Evolutionary conservation across 2,797 vertebrate species (phyloP).

Genomic region (Argentina silus): DNA sequence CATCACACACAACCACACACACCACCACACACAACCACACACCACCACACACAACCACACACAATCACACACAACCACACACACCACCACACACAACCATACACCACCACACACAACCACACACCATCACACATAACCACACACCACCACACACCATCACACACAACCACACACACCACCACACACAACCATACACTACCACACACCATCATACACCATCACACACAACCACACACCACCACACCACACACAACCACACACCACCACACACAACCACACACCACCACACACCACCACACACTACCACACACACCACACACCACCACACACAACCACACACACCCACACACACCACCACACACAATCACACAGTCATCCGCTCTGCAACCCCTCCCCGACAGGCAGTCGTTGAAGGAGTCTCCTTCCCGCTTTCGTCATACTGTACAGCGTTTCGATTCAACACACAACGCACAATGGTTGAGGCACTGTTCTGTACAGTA

Average conservation of each 20-base stretch:
- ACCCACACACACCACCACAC: background rate
- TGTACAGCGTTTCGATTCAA: background rate
- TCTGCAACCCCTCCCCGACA: background rate
- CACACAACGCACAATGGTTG: conserved; percentile 27
- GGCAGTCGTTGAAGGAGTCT: conserved; percentile 8
- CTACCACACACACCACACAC: background rate
- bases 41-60: too few species aligned
- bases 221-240: too few species aligned
- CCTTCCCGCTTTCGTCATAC: background rate
- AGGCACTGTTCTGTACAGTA: conserved; percentile 52
- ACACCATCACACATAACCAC: background rate
- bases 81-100: conserved; percentile 1
- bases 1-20: background rate
- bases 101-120: background rate
- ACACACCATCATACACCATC: too few species aligned
- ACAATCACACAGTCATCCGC: background rate
- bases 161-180: background rate
- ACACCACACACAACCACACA: conserved; percentile 14
- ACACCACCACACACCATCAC: background rate
- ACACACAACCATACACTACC: background rate
- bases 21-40: background rate
- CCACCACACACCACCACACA: background rate
- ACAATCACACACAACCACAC: too few species aligned
- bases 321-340: background rate
- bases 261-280: background rate